Evolutionary conservation across 2,797 vertebrate genomes (phyloP), one percentile per base, ranked within the genome.

Genomic region (Gambusia yucatana): DNA sequence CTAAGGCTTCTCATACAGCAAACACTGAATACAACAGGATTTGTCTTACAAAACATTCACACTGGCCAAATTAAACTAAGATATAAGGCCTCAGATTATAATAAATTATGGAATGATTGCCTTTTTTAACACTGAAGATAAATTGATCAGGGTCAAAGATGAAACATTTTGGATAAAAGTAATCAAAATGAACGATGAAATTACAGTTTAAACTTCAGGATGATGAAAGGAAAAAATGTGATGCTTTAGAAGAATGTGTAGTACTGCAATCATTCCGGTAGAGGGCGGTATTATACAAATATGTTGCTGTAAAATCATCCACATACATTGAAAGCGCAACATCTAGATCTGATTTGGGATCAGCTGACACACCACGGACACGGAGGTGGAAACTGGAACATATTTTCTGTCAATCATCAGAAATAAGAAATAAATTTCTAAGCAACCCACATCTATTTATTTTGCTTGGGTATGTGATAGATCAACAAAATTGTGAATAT

Each of bases 281-380:
- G 86, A 77, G 67, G 83, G 81, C 9, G 39, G 44, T 39, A 47
- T 73, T 17, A 65, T 52, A 77, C 36, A 72, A 73, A 20, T 48
- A 8, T 1, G 48, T 25, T 36, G 10, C 14, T 46, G 47, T 39
- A 14, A 55, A 39, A 69, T 5, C 41, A n/a, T 69, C 16, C 8
- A 11, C 14, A 14, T 1, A 33, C 30, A 30, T 13, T 14, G 39
- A n/a, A 4, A 6, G n/a, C 20, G 20, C 22, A 28, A 11, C 46
- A 39, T 0, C 41, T 22, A 7, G 50, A 41, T 25, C 50, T 39
- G 11, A 16, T 43, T 8, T 16, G 20, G 30, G 52, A 44, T 59
- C 71, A 48, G 46, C 16, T 48, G 70, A 47, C 28, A 30, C 10
- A 14, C 5, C 4, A 67, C 20, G 25, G 5, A 71, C 14, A 71